Conservation (phyloP, 2,797 vertebrate genomes). For the Phrynocephalus guinanensis region DNA sequence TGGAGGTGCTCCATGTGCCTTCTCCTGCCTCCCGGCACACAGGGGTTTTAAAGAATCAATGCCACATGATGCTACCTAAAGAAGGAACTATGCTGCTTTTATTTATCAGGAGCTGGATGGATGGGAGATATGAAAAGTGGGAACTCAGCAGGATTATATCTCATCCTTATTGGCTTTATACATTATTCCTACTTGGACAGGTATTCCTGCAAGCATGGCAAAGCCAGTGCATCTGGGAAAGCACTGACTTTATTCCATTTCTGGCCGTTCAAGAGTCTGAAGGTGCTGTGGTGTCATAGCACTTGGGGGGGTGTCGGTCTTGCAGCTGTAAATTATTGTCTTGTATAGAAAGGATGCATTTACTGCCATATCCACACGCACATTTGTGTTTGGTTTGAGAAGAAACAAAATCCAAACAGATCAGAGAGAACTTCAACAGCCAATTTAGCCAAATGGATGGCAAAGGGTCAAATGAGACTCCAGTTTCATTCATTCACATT, state of each 20-base stretch:
- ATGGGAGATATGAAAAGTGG: constrained; percentile 14
- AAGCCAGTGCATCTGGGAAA: not conserved
- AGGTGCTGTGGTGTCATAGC: not conserved
- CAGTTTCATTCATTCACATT: not conserved
- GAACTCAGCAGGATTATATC: not conserved
- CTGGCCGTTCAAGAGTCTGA: accelerated
- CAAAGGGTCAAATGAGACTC: not conserved
- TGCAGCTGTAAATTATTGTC: not conserved
- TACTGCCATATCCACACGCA: not conserved
- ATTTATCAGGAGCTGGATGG: not conserved
- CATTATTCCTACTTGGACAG: constrained; percentile 15
- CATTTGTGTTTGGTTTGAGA: not conserved
- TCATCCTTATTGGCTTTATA: constrained; percentile 12
- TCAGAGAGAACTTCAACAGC: not conserved
- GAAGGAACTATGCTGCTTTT: not conserved
- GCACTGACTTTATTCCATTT: constrained; percentile 7
- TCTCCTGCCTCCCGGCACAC: not conserved
- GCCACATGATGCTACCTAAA: not conserved
- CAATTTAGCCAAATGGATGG: not conserved
- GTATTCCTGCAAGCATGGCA: not conserved
- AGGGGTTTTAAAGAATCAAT: not conserved
- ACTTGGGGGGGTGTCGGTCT: not conserved
- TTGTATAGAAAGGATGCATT: not conserved
- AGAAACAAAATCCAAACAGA: not conserved
- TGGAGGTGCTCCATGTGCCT: not conserved